Evolutionary conservation across 2,888 invertebrate genomes (phyloP), one percentile per base, ranked within the genome.

Genomic region (Dryadula phaetusa): DNA sequence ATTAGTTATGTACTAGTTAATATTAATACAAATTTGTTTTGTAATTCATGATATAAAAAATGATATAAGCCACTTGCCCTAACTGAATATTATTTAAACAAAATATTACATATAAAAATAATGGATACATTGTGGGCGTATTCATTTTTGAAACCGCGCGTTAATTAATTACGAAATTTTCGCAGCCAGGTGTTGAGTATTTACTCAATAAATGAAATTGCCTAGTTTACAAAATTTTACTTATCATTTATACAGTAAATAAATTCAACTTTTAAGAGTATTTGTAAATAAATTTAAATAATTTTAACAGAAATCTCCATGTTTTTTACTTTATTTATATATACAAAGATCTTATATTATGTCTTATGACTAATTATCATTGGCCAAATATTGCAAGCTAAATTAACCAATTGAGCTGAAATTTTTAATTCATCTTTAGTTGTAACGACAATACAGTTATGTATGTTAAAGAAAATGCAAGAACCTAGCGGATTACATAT

Each of bases 151-250:
- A 40, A 40, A 56, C n/a, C 20, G 22, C 37, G 34, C 1, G n/a
- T 22, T 37, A 56, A 56, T 56, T 40, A 40, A 40, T 56, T 56
- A n/a, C 20, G 47, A 49, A n/a, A 16, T 52, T n/a, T 22, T 54
- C 34, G 32, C 0, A 40, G 37, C 37, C 40, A 22, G 37, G 14
- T 52, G 49, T 52, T 54, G n/a, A 56, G n/a, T 40, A 22, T 56
- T 56, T 40, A 40, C 40, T 56, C 10, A 52, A 52, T 52, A 52
- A 52, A 56, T n/a, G 10, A 14, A 37, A 22, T 37, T 14, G 22
- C 3, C 8, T 20, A 22, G 22, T 54, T 22, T 37, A 54, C 8
- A 37, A 54, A 54, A 54, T 40, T 56, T 40, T 40, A 22, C n/a
- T 10, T 14, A 22, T 10, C 37, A 16, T 40, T 40, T 56, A 22